These are phyloP conservation scores for Scyliorhinus canicula DNA, from an alignment of 2,797 vertebrate species.

Conservation along the genomic window DNA sequence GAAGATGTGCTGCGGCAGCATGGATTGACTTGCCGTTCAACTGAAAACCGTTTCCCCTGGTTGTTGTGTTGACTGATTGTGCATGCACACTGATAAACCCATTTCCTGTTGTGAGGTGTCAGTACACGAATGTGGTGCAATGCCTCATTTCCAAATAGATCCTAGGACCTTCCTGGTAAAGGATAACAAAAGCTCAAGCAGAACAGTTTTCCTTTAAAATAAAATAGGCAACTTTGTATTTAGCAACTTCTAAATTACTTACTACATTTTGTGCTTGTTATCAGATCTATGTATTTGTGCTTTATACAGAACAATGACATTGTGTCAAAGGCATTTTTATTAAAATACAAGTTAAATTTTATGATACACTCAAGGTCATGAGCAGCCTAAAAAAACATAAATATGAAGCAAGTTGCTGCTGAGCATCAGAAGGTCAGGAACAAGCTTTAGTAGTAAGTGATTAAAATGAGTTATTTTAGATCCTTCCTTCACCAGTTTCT, in stretches of 20 bases:
- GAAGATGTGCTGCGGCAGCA: not conserved
- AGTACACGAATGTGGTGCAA: not conserved
- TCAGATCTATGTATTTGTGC: constrained; percentile 17
- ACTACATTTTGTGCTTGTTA: constrained; percentile 32
- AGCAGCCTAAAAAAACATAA: constrained; percentile 15
- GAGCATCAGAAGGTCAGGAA: constrained; percentile 14
- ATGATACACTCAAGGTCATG: not conserved
- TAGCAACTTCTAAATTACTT: not conserved
- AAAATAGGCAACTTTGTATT: not conserved
- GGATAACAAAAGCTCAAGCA: not conserved
- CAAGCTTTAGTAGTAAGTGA: not conserved
- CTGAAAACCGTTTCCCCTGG: not conserved
- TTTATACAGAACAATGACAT: constrained; percentile 31
- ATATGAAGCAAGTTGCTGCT: not conserved
- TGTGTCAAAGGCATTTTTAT: constrained; percentile 35
- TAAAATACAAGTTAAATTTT: constrained; percentile 35
- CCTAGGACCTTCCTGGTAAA: not conserved
- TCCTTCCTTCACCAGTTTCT: not conserved
- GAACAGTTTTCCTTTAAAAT: not conserved
- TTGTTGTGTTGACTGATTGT: not conserved
- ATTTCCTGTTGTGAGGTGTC: not conserved
- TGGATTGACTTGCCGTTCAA: not conserved
- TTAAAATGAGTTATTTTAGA: not conserved
- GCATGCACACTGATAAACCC: not conserved
- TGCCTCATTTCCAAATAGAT: not conserved